A percentile compares a stretch with the other conserved stretches of the same genome.
Conservation (phyloP, 2,888 invertebrate species). For the Furcula furcula region DNA sequence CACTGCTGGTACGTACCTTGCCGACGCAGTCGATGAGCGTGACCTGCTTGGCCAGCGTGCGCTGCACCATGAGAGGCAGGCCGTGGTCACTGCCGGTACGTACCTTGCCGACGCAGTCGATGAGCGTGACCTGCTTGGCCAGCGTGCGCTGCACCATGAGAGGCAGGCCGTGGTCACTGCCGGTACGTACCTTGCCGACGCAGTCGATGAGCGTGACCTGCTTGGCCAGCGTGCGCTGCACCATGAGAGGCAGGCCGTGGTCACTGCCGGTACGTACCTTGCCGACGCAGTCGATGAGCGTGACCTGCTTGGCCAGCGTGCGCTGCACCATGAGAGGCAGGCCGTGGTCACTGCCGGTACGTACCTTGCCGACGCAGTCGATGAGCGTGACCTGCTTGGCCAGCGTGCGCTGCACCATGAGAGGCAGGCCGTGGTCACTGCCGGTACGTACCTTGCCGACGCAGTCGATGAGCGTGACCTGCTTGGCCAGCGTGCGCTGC, state of each 20-base stretch:
- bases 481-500: slow-evolving; percentile 95
- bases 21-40: slow-evolving; percentile 92
- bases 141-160: slow-evolving; percentile 95
- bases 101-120: slow-evolving; percentile 91
- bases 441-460: slow-evolving; percentile 88
- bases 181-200: slow-evolving; percentile 87
- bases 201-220: slow-evolving; percentile 93
- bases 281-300: slow-evolving; percentile 91
- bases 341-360: no score
- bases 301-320: slow-evolving; percentile 95
- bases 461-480: slow-evolving; percentile 92
- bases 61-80: slow-evolving; percentile 93
- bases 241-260: slow-evolving; percentile 93
- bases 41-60: slow-evolving; percentile 96
- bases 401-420: slow-evolving; percentile 95
- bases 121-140: slow-evolving; percentile 93
- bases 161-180: slow-evolving; percentile 94
- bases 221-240: slow-evolving; percentile 95
- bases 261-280: no score
- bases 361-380: slow-evolving; percentile 90
- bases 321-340: slow-evolving; percentile 95
- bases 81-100: no score
- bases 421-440: slow-evolving; percentile 93
- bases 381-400: slow-evolving; percentile 94
- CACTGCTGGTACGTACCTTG: slow-evolving; percentile 80